A percentile compares a stretch with the other conserved stretches of the same genome.
Evolutionary conservation across 2,113 vertebrate genomes (phyloP).

Genomic region (Mesitornis unicolor): DNA sequence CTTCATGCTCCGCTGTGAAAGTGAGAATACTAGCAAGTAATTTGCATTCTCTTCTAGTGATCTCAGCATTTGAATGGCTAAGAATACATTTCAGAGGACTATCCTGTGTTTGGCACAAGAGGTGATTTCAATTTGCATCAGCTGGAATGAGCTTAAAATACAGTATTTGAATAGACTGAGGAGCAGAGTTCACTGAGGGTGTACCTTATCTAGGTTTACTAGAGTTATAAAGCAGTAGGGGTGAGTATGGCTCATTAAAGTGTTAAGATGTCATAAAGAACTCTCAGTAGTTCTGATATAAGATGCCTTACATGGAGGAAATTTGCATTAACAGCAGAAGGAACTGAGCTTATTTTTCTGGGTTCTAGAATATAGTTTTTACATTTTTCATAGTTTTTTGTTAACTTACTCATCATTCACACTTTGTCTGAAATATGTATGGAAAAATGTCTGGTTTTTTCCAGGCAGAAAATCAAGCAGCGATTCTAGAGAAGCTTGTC

Average conservation of each 20-base stretch:
- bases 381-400: background rate
- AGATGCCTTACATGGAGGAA: background rate
- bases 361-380: background rate
- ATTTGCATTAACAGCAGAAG: conserved; percentile 30
- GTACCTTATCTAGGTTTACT: background rate
- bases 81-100: background rate
- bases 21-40: background rate
- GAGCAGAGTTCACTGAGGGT: background rate
- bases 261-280: background rate
- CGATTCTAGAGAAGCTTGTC: background rate
- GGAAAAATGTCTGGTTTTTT: background rate
- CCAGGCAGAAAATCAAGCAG: conserved; percentile 1
- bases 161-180: background rate
- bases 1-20: background rate
- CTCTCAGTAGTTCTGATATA: background rate
- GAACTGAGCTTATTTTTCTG: background rate
- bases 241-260: background rate
- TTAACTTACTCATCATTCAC: conserved; percentile 53
- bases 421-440: conserved; percentile 19
- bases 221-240: background rate
- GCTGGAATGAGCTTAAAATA: conserved; percentile 17
- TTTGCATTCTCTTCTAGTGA: background rate
- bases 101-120: background rate
- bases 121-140: background rate
- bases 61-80: background rate